Percentiles rank a stretch among this genome's conserved stretches.
phyloP scores from a whole-genome alignment of 64 coral and sea anemone species.

The Orbicella faveolata region DNA sequence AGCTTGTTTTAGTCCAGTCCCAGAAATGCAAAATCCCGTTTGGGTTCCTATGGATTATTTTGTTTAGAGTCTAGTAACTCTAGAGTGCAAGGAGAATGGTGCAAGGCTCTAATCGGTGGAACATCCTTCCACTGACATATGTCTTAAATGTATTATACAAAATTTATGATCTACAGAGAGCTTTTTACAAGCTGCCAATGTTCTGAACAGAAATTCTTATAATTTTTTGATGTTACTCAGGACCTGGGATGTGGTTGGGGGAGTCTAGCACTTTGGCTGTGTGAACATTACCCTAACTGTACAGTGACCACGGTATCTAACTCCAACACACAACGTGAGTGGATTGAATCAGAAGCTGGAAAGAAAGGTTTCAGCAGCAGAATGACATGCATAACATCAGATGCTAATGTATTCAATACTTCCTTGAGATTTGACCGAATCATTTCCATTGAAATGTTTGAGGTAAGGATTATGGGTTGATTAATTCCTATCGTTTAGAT shows the following conservation, averaged over 20 bases:
- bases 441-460: constrained; percentile 93
- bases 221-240: constrained; percentile 25
- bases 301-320: constrained; percentile 78
- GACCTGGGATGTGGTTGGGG: constrained; percentile 94
- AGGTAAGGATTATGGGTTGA: constrained; percentile 48
- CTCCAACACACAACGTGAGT: constrained; percentile 74
- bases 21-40: no score
- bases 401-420: constrained; percentile 88
- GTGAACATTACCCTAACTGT: constrained; percentile 78
- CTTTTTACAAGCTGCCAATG: background rate
- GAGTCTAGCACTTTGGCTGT: constrained; percentile 73
- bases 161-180: no score
- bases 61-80: no score
- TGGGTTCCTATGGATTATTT: no score
- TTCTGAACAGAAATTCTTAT: background rate
- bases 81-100: no score
- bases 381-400: constrained; percentile 76
- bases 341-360: constrained; percentile 71
- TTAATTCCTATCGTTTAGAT: no score
- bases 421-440: constrained; percentile 80
- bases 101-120: no score
- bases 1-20: no score
- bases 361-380: constrained; percentile 53
- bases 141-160: no score
- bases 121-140: no score